phyloP scores from a whole-genome alignment of 2,888 invertebrate species.

The Lumbricus terrestris region DNA sequence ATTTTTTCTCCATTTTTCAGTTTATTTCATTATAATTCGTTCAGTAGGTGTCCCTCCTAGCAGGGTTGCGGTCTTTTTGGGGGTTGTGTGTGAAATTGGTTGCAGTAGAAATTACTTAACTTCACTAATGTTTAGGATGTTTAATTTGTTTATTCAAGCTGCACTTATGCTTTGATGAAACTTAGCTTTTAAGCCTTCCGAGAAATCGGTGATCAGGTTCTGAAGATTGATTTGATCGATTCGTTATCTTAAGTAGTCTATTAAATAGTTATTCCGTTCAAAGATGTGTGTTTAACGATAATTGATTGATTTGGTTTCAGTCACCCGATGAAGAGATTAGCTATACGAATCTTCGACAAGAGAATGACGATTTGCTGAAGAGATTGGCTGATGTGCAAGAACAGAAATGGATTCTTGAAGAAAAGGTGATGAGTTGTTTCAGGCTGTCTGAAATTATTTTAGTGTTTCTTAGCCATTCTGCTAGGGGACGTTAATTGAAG shows the following conservation, averaged over 20 bases:
- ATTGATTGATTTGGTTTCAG: constrained; percentile 24
- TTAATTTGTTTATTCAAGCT: not conserved
- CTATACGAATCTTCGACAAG: constrained; percentile 53
- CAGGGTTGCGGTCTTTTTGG: no score
- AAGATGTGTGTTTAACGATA: not conserved
- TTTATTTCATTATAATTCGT: no score
- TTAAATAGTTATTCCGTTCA: not conserved
- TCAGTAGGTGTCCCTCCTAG: no score
- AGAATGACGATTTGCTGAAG: constrained; percentile 59
- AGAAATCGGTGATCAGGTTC: not conserved
- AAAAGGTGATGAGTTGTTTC: constrained; percentile 55
- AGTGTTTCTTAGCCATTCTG: not conserved
- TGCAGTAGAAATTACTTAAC: no score
- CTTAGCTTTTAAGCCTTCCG: not conserved
- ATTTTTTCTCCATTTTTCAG: no score
- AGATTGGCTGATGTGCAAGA: constrained; percentile 60
- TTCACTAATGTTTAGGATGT: no score
- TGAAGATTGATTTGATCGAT: not conserved
- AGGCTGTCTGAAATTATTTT: not conserved
- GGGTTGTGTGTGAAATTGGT: no score
- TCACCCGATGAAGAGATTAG: constrained; percentile 38
- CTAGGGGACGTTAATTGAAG: not conserved
- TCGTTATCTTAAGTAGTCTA: not conserved
- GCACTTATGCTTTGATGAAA: not conserved
- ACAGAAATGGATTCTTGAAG: constrained; percentile 61